These are phyloP conservation scores for Chunga burmeisteri DNA, from an alignment of 2,113 vertebrate species.

Conservation along the genomic window DNA sequence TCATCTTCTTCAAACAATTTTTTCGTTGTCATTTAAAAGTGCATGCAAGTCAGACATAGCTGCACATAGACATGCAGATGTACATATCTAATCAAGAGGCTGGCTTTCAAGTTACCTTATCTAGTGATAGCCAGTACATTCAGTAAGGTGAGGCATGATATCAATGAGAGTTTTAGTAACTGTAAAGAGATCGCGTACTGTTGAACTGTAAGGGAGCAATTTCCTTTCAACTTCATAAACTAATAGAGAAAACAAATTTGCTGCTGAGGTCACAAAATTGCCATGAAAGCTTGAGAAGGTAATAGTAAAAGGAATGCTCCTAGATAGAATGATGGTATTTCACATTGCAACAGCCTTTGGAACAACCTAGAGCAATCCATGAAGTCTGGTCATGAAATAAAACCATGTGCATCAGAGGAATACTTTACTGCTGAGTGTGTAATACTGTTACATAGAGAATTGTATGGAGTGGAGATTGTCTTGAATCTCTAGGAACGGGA, in stretches of 20 bases:
- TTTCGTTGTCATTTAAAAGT: not conserved
- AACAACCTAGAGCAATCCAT: not conserved
- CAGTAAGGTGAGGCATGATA: not conserved
- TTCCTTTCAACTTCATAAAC: not conserved
- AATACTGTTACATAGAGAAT: not conserved
- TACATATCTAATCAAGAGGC: not conserved
- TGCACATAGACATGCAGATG: not conserved
- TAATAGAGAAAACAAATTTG: not conserved
- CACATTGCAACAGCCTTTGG: not conserved
- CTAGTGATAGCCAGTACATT: not conserved
- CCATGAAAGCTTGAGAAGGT: not conserved
- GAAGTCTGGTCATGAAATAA: not conserved
- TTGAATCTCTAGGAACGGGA: not conserved
- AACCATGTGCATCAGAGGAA: not conserved
- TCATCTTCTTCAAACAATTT: not conserved
- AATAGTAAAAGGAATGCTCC: not conserved
- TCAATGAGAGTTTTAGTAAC: not conserved
- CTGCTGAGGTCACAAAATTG: not conserved
- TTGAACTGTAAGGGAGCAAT: not conserved
- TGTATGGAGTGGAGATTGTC: not conserved
- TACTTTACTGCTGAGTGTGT: not conserved
- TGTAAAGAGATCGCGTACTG: not conserved
- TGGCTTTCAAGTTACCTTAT: not conserved
- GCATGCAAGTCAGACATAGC: not conserved
- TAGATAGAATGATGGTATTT: not conserved